Percentiles rank a stretch among this genome's conserved stretches.
Evolutionary conservation across 2,888 invertebrate genomes (phyloP).

Genomic region (Apotomis capreana): DNA sequence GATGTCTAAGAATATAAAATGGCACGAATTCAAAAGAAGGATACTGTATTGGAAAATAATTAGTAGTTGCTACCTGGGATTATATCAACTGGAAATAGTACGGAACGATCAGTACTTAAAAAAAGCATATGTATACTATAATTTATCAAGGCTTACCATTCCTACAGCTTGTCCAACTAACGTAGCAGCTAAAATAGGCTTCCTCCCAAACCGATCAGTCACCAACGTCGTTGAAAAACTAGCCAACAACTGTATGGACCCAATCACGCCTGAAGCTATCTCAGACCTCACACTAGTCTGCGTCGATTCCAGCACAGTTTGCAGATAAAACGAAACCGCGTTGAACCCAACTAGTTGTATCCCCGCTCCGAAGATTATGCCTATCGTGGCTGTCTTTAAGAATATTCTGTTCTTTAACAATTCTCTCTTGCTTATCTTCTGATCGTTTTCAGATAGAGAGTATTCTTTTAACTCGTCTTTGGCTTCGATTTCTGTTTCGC

Average conservation of each 20-base stretch:
- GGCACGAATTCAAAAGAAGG: too few relatives aligned
- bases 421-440: constrained; percentile 43
- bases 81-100: too few relatives aligned
- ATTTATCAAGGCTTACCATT: constrained; percentile 51
- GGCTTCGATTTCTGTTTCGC: constrained; percentile 40
- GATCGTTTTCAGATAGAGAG: constrained; percentile 22
- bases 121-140: too few relatives aligned
- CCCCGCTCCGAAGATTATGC: constrained; percentile 41
- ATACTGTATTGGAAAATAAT: too few relatives aligned
- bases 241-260: constrained; percentile 49
- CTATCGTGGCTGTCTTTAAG: constrained; percentile 44
- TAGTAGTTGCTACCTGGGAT: too few relatives aligned
- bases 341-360: constrained; percentile 47
- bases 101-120: too few relatives aligned
- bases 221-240: constrained; percentile 47
- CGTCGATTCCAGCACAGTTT: constrained; percentile 51
- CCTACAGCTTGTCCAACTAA: constrained; percentile 54
- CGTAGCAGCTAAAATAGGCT: constrained; percentile 54
- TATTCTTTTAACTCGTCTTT: constrained; percentile 45
- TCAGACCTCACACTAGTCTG: constrained; percentile 49
- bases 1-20: too few relatives aligned
- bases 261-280: constrained; percentile 50
- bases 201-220: constrained; percentile 55
- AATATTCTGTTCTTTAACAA: constrained; percentile 46
- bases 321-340: constrained; percentile 50